Percentiles rank a stretch among this genome's conserved stretches.
Evolutionary conservation across 2,888 invertebrate genomes (phyloP).

Genomic region (Dichetophora obliterata): DNA sequence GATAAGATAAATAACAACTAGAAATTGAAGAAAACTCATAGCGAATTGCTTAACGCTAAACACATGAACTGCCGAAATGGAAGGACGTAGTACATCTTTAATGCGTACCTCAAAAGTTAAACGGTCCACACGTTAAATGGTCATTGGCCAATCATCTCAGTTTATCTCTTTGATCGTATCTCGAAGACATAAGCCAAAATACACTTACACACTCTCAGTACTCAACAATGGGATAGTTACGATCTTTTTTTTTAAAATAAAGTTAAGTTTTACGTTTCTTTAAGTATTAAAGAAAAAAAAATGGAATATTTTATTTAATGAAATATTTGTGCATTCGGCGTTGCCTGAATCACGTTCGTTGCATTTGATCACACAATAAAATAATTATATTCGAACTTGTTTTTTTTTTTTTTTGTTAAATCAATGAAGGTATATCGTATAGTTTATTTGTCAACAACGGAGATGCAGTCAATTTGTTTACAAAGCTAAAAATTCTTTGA

Average conservation of each 20-base stretch:
- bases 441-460: conserved; percentile 33
- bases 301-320: neutral
- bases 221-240: too few relatives aligned
- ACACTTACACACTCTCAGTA: too few relatives aligned
- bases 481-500: conserved; percentile 28
- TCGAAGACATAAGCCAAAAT: neutral
- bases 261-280: neutral
- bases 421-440: conserved; percentile 22
- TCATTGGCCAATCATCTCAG: neutral
- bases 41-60: neutral
- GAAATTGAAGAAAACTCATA: too few relatives aligned
- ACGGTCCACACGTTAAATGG: neutral
- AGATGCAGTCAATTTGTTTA: conserved; percentile 42
- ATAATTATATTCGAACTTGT: neutral
- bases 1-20: neutral
- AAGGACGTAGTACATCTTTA: neutral
- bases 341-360: conserved; percentile 6
- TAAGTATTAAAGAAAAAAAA: neutral
- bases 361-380: conserved; percentile 16
- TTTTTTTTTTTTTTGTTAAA: too few relatives aligned
- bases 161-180: neutral
- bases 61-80: neutral
- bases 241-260: too few relatives aligned
- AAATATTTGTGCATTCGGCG: neutral
- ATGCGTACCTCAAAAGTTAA: neutral